Evolutionary conservation across 2,888 invertebrate genomes (phyloP).

Genomic region (Sceliomorpha sp.): DNA sequence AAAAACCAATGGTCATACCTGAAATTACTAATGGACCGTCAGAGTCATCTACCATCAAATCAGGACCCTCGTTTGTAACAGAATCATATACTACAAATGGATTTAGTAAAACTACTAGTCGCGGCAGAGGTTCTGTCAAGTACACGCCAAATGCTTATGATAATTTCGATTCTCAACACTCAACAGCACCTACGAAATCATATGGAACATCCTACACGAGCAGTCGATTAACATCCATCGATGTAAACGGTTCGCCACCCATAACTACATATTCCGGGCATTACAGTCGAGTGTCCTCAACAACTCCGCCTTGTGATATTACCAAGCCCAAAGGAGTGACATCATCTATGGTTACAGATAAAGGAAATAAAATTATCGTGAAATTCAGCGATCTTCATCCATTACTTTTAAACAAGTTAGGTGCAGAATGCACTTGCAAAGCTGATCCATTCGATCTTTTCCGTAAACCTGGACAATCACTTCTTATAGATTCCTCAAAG

Average conservation of each 20-base stretch:
- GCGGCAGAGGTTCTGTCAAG: conserved; percentile 66
- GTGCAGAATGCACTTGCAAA: conserved; percentile 87
- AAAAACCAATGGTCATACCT: conserved; percentile 60
- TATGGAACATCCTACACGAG: conserved; percentile 29
- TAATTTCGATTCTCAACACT: no score
- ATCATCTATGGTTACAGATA: conserved; percentile 53
- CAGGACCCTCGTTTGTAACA: conserved; percentile 39
- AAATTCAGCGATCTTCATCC: conserved; percentile 88
- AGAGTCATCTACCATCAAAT: conserved; percentile 39
- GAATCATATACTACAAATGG: no score
- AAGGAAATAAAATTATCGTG: conserved; percentile 83
- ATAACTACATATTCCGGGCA: conserved; percentile 64
- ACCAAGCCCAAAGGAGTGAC: conserved; percentile 56
- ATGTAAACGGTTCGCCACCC: conserved; percentile 46
- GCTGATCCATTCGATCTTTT: conserved; percentile 75
- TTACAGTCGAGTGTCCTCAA: conserved; percentile 51
- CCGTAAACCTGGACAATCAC: conserved; percentile 67
- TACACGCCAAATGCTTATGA: conserved; percentile 61
- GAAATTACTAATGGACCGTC: conserved; percentile 43
- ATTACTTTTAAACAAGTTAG: conserved; percentile 85
- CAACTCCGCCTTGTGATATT: conserved; percentile 58
- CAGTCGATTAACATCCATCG: conserved; percentile 19
- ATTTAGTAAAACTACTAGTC: no score
- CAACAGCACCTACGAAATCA: conserved; percentile 14
- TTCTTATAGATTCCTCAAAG: conserved; percentile 68